These are phyloP conservation scores for Myathropa florea DNA, from an alignment of 2,888 invertebrate species.

Conservation along the genomic window DNA sequence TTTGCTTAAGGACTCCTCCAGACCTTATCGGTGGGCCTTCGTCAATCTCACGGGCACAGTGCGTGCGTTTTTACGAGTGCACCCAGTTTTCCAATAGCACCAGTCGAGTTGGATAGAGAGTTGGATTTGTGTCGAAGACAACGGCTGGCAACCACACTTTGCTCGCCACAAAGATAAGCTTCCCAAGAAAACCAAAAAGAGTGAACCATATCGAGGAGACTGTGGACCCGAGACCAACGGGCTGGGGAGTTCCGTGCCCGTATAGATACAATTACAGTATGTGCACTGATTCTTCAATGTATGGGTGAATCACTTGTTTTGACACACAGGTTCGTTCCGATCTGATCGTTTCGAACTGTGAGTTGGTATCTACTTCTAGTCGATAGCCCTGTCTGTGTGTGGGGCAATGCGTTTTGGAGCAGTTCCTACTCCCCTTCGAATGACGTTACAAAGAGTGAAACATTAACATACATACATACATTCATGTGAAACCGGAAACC, in stretches of 20 bases:
- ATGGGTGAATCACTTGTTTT: conserved; percentile 54
- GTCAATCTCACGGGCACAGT: not conserved
- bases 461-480: conserved; percentile 17
- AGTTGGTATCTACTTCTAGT: conserved; percentile 49
- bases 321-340: conserved; percentile 46
- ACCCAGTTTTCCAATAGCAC: not conserved
- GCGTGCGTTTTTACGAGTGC: not conserved
- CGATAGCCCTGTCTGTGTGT: conserved; percentile 16
- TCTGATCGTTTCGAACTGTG: conserved; percentile 37
- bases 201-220: not conserved
- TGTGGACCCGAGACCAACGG: not conserved
- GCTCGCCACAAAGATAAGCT: conserved; percentile 47
- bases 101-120: not conserved
- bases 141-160: conserved; percentile 27
- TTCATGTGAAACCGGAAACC: conserved; percentile 68
- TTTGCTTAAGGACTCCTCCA: conserved; percentile 47
- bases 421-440: conserved; percentile 44
- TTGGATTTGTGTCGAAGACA: not conserved
- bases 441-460: conserved; percentile 54
- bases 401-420: conserved; percentile 62
- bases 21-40: not conserved
- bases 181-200: conserved; percentile 25
- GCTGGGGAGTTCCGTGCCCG: conserved; percentile 8
- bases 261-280: conserved; percentile 44
- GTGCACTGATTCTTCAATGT: conserved; percentile 33